phyloP scores from a whole-genome alignment of 2,888 invertebrate genomes.

The Scaeva pyrastri region DNA sequence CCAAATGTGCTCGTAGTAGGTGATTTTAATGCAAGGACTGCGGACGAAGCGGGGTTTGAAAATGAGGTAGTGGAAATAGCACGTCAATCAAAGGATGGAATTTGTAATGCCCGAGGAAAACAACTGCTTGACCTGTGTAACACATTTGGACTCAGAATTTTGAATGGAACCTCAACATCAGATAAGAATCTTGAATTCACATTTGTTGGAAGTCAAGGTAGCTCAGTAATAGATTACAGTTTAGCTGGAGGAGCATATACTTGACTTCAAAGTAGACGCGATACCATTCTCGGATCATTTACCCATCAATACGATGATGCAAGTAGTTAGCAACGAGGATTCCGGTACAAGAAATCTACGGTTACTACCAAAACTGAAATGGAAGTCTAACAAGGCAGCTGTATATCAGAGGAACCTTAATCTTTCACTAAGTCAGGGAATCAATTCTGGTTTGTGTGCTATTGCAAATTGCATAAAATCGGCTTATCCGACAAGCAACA shows the following conservation, averaged over 20 bases:
- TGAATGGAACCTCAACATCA: background rate
- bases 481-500: background rate
- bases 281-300: background rate
- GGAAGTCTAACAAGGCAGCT: no score
- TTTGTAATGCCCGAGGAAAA: background rate
- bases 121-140: background rate
- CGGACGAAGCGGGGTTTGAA: background rate
- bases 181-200: background rate
- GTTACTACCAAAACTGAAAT: no score
- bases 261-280: background rate
- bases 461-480: no score
- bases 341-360: no score
- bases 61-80: background rate
- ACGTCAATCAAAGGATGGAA: background rate
- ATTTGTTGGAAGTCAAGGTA: background rate
- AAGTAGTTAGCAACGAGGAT: no score
- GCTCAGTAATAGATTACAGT: slow-evolving; percentile 3
- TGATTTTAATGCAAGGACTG: background rate
- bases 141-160: background rate
- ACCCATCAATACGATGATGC: no score
- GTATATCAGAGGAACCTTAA: background rate
- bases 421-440: background rate
- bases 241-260: background rate
- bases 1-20: background rate
- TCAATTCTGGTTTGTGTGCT: background rate